Evolutionary conservation across 2,797 vertebrate genomes (phyloP), one percentile per base, ranked within the genome.

Genomic region (Vipera latastei): DNA sequence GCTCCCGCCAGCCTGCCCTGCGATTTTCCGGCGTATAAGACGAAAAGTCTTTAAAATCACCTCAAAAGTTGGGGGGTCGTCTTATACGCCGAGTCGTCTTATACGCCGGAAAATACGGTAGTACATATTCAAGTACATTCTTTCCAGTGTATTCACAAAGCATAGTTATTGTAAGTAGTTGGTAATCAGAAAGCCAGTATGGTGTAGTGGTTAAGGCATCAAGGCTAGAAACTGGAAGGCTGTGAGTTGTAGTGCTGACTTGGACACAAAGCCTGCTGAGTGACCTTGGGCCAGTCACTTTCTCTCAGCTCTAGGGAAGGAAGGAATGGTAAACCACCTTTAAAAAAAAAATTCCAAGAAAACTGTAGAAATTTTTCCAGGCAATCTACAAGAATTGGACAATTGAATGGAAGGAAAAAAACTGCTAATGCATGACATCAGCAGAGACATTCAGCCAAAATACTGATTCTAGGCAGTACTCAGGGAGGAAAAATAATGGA

Each of bases 381-480:
- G 32, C 60, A 63, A 26, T 69, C 13, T 69, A n/a, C n/a, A 69
- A 69, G 14, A 69, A 69, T 69, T 14, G 32, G 65, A 69, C 5
- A 14, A 69, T 7, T 69, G 14, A 69, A 69, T 69, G 14, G 65
- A 69, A 69, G n/a, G 13, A 2, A 2, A 1, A 3, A n/a, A 32
- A 32, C n/a, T 73, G 65, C 55, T 69, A 92, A 91, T 0, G 28
- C 6, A 86, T 16, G 92, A 92, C 1, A 95, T 91, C 14, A 96
- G 1, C 4, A 89, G 88, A 95, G 51, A 94, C 32, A 20, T 14
- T 78, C 89, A 22, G 60, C 11, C 78, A 94, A 92, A 86, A 73
- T 2, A 94, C 90, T 95, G 93, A 94, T 4, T 20, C 65, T 18
- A 25, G 85, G 18, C 90, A 95, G 48, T 92, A 95, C 86, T 59